Evolutionary conservation across 2,797 vertebrate genomes (phyloP).

Genomic region (Coccyzus lansbergi): DNA sequence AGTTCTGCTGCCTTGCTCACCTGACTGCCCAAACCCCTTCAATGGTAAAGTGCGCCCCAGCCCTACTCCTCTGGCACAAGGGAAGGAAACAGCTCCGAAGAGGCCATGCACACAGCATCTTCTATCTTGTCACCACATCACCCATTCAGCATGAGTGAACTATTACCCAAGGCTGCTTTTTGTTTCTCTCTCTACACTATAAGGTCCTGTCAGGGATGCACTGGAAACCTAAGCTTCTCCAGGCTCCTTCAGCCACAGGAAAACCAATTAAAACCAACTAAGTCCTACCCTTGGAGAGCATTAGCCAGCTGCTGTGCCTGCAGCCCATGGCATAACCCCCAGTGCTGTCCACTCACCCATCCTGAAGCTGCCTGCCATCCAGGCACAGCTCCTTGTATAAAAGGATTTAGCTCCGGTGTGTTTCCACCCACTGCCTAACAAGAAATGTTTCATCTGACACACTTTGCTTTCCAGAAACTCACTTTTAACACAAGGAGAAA

Average conservation of each 20-base stretch:
- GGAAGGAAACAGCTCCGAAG: not conserved
- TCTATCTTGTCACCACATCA: accelerated
- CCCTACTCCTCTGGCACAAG: not conserved
- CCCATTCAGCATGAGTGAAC: accelerated
- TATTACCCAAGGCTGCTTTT: not conserved
- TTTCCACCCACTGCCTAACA: not conserved
- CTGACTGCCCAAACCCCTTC: too few relatives aligned
- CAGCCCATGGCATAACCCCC: not conserved
- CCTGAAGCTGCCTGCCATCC: accelerated
- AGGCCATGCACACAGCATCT: not conserved
- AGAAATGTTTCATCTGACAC: not conserved
- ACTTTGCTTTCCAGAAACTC: not conserved
- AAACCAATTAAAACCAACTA: not conserved
- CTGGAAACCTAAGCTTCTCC: not conserved
- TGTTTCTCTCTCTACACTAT: accelerated
- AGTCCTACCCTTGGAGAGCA: not conserved
- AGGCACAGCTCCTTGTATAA: not conserved
- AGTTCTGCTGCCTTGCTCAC: accelerated
- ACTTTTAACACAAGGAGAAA: not conserved
- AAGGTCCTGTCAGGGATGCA: not conserved
- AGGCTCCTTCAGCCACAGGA: not conserved
- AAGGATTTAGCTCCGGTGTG: not conserved
- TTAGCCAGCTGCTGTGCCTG: accelerated
- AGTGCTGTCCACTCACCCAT: accelerated
- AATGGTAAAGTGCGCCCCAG: accelerated